Conservation (phyloP, 2,113 vertebrate species). For the Uria aalge region DNA sequence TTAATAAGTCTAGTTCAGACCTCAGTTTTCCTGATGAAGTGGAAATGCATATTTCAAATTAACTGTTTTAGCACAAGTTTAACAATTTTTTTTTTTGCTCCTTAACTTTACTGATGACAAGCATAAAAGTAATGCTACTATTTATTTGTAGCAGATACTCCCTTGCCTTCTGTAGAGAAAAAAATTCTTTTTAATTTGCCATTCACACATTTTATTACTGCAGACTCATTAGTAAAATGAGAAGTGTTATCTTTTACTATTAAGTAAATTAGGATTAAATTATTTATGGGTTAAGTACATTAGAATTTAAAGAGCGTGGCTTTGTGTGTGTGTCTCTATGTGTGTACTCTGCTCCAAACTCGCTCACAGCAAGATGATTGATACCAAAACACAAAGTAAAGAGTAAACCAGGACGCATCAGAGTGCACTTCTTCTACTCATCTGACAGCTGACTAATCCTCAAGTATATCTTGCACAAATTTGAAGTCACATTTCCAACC, state of each 20-base stretch:
- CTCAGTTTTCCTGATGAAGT: background rate
- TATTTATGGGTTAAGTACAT: background rate
- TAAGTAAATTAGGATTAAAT: background rate
- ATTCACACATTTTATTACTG: background rate
- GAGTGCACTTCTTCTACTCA: rapidly evolving
- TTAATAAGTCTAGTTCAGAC: background rate
- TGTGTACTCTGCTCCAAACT: background rate
- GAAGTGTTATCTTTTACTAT: background rate
- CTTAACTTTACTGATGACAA: background rate
- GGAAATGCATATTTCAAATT: background rate
- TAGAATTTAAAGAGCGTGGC: background rate
- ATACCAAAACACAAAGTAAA: background rate
- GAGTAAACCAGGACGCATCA: background rate
- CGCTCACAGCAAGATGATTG: background rate
- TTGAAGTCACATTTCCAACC: background rate
- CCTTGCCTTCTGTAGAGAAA: background rate
- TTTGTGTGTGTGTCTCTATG: background rate
- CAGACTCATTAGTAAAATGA: background rate
- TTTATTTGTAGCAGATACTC: background rate
- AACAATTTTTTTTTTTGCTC: background rate
- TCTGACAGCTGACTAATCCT: background rate
- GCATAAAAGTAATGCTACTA: background rate
- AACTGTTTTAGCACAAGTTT: background rate
- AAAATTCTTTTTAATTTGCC: background rate
- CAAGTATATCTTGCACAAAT: background rate